phyloP scores from a whole-genome alignment of 1,140 invertebrate species.

The Atopsyche davidsoni region DNA sequence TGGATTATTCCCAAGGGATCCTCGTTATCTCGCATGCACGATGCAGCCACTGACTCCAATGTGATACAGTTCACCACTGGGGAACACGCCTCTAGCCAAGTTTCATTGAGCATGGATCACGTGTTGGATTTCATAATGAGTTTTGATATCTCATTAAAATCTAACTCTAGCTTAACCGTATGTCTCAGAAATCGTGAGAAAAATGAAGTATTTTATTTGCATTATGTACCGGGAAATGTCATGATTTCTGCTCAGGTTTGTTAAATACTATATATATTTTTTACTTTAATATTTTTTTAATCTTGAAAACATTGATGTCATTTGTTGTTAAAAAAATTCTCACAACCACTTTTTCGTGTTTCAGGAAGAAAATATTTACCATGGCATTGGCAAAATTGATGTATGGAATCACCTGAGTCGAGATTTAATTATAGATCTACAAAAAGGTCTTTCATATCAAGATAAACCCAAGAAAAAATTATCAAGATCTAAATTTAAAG shows the following conservation, averaged over 20 bases:
- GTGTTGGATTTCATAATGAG: slow-evolving; percentile 71
- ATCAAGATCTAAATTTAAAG: slow-evolving; percentile 70
- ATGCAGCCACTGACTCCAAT: slow-evolving; percentile 49
- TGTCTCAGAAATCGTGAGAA: slow-evolving; percentile 71
- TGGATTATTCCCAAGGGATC: slow-evolving; percentile 64
- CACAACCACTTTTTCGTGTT: slow-evolving; percentile 22
- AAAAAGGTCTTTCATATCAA: slow-evolving; percentile 73
- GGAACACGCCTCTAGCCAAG: slow-evolving; percentile 62
- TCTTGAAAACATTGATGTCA: not conserved
- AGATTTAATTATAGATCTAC: slow-evolving; percentile 85
- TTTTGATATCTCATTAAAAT: slow-evolving; percentile 63
- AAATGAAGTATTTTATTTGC: slow-evolving; percentile 69
- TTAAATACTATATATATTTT: not conserved
- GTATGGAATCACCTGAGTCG: slow-evolving; percentile 79
- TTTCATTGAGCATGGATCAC: slow-evolving; percentile 65
- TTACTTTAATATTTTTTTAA: not conserved
- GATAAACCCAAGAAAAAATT: slow-evolving; percentile 64
- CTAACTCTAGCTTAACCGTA: slow-evolving; percentile 76
- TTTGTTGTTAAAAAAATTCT: not conserved
- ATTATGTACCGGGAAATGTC: slow-evolving; percentile 73
- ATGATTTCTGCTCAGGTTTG: slow-evolving; percentile 64
- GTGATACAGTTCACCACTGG: slow-evolving; percentile 67
- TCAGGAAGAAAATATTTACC: slow-evolving; percentile 73
- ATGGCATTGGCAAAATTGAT: slow-evolving; percentile 71
- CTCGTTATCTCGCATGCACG: slow-evolving; percentile 55